Evolutionary conservation across 2,113 vertebrate species (phyloP), one percentile per base, ranked within the genome.

Genomic region (Percina caprodes): DNA sequence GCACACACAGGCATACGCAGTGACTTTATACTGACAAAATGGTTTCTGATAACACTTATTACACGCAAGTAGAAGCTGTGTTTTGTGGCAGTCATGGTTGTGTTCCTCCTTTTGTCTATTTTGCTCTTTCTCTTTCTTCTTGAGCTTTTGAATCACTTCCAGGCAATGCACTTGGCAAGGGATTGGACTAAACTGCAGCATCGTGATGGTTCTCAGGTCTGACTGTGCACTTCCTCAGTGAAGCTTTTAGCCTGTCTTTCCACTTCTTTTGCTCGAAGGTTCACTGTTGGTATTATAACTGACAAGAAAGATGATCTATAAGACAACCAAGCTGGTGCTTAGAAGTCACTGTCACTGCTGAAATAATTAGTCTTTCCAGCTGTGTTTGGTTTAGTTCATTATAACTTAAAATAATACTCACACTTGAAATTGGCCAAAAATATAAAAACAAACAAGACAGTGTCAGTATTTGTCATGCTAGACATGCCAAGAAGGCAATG

Each of bases 111-210:
- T 84, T 75, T 71, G 14, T 87, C 3, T 0, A 5, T 62, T 83
- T 75, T 19, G 2, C 23, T 58, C 48, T 69, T 21, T 0, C 21
- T 55, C 63, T 74, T 33, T 74, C 15, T 48, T 56, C 18, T 23
- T 52, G 56, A 49, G 80, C 21, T 18, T 76, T 73, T 70, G n/a
- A 67, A 48, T 46, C 33, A 3, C 62, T 69, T 83, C 58, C 80
- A 59, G 70, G 30, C 30, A 35, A 26, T 21, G 62, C 54, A 24
- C 67, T 79, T 55, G 59, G 59, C 45, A 52, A 79, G 74, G 52
- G 52, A 67, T 83, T 54, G 55, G 62, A 42, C 56, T 73, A n/a
- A 74, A 71, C 63, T 65, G 63, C 69, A 77, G 59, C 68, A 42
- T 79, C 70, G 48, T 71, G 69, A 56, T 33, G 52, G 69, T 74